phyloP scores from a whole-genome alignment of 2,113 vertebrate species.

The Crotophaga sulcirostris region DNA sequence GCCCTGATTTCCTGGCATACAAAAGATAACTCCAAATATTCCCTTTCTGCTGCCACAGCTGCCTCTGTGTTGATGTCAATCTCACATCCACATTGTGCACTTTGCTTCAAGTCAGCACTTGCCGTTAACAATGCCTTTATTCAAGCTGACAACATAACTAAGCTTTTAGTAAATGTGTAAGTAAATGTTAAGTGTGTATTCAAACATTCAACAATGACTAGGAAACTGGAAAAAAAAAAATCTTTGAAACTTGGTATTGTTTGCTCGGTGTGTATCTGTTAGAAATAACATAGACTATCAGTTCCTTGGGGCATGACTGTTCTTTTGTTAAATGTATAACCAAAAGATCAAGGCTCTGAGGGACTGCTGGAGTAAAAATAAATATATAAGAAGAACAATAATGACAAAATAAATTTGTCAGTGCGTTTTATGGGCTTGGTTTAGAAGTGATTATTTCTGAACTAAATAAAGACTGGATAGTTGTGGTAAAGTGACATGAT shows the following conservation, averaged over 20 bases:
- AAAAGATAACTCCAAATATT: conserved; percentile 36
- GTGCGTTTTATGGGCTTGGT: conserved; percentile 4
- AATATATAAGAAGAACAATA: conserved; percentile 24
- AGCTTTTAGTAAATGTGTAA: conserved; percentile 48
- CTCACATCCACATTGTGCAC: conserved; percentile 15
- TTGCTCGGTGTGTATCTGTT: conserved; percentile 60
- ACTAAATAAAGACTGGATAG: conserved; percentile 13
- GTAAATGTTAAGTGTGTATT: conserved; percentile 56
- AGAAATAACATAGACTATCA: conserved; percentile 46
- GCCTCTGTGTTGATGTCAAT: background rate
- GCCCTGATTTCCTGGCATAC: background rate
- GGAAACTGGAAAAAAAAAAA: conserved; percentile 34
- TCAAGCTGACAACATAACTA: conserved; percentile 38
- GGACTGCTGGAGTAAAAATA: conserved; percentile 8
- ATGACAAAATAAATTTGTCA: conserved; percentile 24
- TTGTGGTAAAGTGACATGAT: conserved; percentile 6
- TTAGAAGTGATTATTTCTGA: conserved; percentile 32
- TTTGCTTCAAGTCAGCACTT: conserved; percentile 44
- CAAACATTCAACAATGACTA: conserved; percentile 50
- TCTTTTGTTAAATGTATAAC: conserved; percentile 14
- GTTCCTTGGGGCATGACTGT: conserved; percentile 41
- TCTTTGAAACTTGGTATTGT: conserved; percentile 38
- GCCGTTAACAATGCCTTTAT: conserved; percentile 46
- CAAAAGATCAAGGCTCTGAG: conserved; percentile 48
- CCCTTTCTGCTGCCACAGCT: background rate